phyloP scores from a whole-genome alignment of 2,888 invertebrate genomes.

The Agrochola macilenta region DNA sequence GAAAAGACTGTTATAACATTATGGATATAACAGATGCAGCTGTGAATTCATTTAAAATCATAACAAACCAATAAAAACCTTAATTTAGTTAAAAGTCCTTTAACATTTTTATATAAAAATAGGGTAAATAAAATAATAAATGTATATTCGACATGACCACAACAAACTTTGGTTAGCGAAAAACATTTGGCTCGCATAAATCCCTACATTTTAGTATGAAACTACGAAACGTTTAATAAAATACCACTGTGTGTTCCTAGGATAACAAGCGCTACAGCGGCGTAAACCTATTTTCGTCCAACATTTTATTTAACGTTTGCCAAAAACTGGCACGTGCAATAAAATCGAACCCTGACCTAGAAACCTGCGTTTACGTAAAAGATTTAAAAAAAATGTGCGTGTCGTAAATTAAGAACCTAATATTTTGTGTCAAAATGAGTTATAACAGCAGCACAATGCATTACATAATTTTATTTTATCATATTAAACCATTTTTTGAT shows the following conservation, averaged over 20 bases:
- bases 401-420: not conserved
- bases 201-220: slow-evolving; percentile 48
- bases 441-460: not conserved
- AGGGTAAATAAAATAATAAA: too few species aligned
- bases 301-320: slow-evolving; percentile 52
- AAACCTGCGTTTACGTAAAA: slow-evolving; percentile 11
- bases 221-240: slow-evolving; percentile 49
- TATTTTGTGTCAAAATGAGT: not conserved
- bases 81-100: not conserved
- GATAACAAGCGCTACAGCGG: slow-evolving; percentile 40
- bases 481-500: not conserved
- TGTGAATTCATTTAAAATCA: not conserved
- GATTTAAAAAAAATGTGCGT: not conserved
- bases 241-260: slow-evolving; percentile 40
- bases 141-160: not conserved
- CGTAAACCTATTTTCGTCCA: slow-evolving; percentile 30
- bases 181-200: slow-evolving; percentile 48
- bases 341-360: slow-evolving; percentile 52
- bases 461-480: not conserved
- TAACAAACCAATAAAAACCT: not conserved
- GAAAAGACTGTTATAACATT: not conserved
- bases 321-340: slow-evolving; percentile 43
- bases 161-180: slow-evolving; percentile 22
- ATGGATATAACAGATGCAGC: not conserved
- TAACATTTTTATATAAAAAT: not conserved